Evolutionary conservation across 2,888 invertebrate genomes (phyloP), one percentile per base, ranked within the genome.

Genomic region (Rugalucina vietnamica): DNA sequence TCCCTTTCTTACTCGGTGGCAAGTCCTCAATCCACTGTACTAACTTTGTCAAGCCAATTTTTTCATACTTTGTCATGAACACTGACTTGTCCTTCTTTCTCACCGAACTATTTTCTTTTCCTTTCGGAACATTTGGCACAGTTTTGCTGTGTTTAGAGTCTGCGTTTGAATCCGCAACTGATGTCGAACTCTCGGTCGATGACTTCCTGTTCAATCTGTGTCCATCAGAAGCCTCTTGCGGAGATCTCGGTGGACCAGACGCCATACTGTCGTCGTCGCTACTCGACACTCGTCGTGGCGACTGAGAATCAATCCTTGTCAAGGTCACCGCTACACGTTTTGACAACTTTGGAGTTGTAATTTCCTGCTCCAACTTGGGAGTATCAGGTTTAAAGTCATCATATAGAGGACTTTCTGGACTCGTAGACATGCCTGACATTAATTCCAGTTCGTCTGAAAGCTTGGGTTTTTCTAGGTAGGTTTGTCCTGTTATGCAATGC

Each of bases 11-110:
- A 83, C 97, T 97, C 0, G 97, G 97, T 21, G 99, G 98, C 92
- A 99, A 95, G 94, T 97, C 97, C 93, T 98, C 98, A 27, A 99
- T 96, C 95, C 98, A 98, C 96, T 98, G 97, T 29, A 98, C 97
- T 90, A 99, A 85, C 76, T 89, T 88, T 24, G 81, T 98, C 49
- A 95, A 87, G 5, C 94, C 95, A 54, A 92, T 89, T 36, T 94
- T 72, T 87, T 95, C 95, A 81, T 86, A 92, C 69, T 88, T 88
- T 10, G 93, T 93, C 82, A 94, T 81, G 79, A 93, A 88, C 8
- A 90, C 76, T 77, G 87, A 88, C 75, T 90, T 91, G 49, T 78
- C 84, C 54, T 80, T 87, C 74, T 60, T 84, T 83, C 84, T 89
- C 29, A 84, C 81, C 12, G 84, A 81, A 43, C 85, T 87, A 60